These are phyloP conservation scores for Morone chrysops DNA, from an alignment of 2,113 vertebrate species.

Conservation along the genomic window DNA sequence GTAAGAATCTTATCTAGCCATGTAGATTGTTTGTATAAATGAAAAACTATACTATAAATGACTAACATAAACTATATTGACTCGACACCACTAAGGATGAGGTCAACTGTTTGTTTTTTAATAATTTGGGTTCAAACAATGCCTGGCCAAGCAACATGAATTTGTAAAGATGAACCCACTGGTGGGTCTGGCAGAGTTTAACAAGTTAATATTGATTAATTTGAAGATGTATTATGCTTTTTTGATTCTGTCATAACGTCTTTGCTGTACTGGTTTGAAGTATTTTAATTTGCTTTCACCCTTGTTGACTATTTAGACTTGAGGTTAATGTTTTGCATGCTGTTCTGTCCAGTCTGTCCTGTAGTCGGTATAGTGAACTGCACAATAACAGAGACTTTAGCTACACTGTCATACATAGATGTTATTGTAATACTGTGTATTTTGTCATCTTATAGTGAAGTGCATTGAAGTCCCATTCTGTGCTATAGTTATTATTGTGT, in stretches of 20 bases:
- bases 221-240: slow-evolving; percentile 31
- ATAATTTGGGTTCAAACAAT: slow-evolving; percentile 2
- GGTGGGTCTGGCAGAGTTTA: slow-evolving; percentile 33
- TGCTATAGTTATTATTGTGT: slow-evolving; percentile 22
- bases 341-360: slow-evolving; percentile 20
- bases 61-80: not conserved
- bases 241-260: slow-evolving; percentile 17
- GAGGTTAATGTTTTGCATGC: slow-evolving; percentile 50
- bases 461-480: slow-evolving; percentile 15
- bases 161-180: slow-evolving; percentile 19
- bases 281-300: slow-evolving; percentile 26
- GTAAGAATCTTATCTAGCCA: not conserved
- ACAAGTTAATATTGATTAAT: slow-evolving; percentile 19
- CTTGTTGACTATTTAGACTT: slow-evolving; percentile 32
- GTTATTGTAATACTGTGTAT: slow-evolving; percentile 40
- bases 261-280: slow-evolving; percentile 36
- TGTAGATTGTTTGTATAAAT: not conserved
- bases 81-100: not conserved
- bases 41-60: too few relatives aligned
- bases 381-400: slow-evolving; percentile 21
- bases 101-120: not conserved
- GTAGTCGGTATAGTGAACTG: slow-evolving; percentile 30
- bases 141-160: not conserved
- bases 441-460: slow-evolving; percentile 40
- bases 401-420: slow-evolving; percentile 22